Base-by-base conservation (phyloP, 2,888 invertebrate species). In the Lasioglossum villosulum region DNA sequence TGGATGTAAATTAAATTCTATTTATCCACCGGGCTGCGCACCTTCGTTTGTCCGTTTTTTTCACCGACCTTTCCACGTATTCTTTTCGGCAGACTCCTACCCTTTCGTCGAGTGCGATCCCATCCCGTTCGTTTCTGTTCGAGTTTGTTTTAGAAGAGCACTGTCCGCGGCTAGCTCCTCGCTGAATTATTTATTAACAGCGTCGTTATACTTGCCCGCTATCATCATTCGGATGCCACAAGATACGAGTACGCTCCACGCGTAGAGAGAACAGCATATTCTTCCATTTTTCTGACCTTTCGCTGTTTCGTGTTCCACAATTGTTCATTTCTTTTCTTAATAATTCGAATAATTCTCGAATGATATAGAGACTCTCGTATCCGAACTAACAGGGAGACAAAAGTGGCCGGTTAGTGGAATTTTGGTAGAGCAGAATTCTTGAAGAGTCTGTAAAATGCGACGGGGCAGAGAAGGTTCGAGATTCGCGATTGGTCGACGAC, bases 1-100 rank as follows among this genome's bases (percentile, higher is more conserved):
- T 77, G 71, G 77, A 85, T 79, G 84, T 75, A 85, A 86, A 86
- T 85, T 70, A 75, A 77, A 84, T 80, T 86, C 77, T 78, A 82
- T 84, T 84, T 82, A 75, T 86, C 78, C 81, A 75, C 73, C 56
- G 48, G 59, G 59, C 59, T 2, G 34, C 75, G 42, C 48, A 23
- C 16, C 10, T 45, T 48, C 30, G 23, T 59, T 23, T 63, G 30
- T 30, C 48, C 71, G 23, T 34, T 59, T 71, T 52, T 66, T 39
- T 66, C 63, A 63, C 63, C 63, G 27, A 23, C 23, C n/a, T 68
- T 68, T 34, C 4, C 48, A 48, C 30, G 72, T 48, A 73, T 27
- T 73, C 48, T 34, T 73, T 73, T 73, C 72, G 48, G 8, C 14
- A 16, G 71, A 30, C 39, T 34, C 37, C 27, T 30, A 42, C 42